Conservation (phyloP, 2,113 vertebrate species). For the Tachysurus fulvidraco region DNA sequence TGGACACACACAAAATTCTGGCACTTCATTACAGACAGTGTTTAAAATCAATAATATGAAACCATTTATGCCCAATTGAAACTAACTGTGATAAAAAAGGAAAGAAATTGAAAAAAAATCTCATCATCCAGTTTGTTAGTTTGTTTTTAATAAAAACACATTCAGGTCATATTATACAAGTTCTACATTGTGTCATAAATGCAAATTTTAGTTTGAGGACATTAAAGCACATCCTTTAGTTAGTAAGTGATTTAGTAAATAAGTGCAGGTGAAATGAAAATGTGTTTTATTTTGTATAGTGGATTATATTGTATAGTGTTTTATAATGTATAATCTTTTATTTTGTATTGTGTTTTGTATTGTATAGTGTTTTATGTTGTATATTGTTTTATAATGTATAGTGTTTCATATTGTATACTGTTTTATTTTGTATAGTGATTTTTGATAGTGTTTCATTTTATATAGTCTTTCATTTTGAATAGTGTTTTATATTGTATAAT, state of each 20-base stretch:
- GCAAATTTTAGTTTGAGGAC: too few relatives aligned
- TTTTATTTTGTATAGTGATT: too few relatives aligned
- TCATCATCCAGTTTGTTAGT: neutral
- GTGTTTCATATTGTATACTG: too few relatives aligned
- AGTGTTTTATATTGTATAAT: too few relatives aligned
- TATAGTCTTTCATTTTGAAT: too few relatives aligned
- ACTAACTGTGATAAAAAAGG: neutral
- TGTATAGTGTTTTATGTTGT: too few relatives aligned
- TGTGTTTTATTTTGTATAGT: neutral
- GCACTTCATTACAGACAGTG: neutral
- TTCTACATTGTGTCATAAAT: neutral
- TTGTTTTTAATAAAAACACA: neutral
- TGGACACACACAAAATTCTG: too few relatives aligned
- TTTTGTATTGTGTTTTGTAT: too few relatives aligned
- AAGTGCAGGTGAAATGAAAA: neutral
- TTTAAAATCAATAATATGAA: neutral
- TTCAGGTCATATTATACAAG: neutral
- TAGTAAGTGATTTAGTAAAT: neutral
- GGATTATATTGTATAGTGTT: too few relatives aligned
- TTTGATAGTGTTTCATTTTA: too few relatives aligned
- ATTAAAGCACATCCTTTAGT: neutral
- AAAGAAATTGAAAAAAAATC: neutral
- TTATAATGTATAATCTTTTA: too few relatives aligned
- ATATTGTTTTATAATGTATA: too few relatives aligned
- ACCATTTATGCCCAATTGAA: neutral